Base-by-base conservation (phyloP, 2,113 vertebrate genomes). In the Petaurus breviceps region DNA sequence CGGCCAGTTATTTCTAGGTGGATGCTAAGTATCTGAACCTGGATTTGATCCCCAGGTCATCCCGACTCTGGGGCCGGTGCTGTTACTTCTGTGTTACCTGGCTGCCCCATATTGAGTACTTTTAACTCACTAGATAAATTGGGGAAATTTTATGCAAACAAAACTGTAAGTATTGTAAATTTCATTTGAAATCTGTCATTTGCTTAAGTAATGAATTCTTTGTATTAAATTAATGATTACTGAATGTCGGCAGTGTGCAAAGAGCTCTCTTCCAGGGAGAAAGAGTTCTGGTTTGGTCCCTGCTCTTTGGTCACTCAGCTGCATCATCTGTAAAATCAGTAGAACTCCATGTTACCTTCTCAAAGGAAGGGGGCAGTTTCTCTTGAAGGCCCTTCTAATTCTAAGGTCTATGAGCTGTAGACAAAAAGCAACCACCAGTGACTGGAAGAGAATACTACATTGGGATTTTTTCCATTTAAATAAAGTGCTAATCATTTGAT, bases 171-270 rank as follows among this genome's bases (percentile, higher is more conserved):
- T 89, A 89, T 57, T 94, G 84, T 95, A 0, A 51, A 94, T 94
- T 96, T 47, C 55, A 91, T 92, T 94, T 96, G 46, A 94, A 93
- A 92, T 51, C 11, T 94, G 43, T 14, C 90, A 94, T 90, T 94
- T 96, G 12, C 68, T 46, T 92, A 54, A 77, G 90, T 43, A 89
- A 95, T 93, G 50, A 93, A 92, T 92, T 93, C 46, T 10, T 95
- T 52, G 84, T 95, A 92, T 95, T 94, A 93, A 96, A 94, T 3
- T 52, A 61, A 95, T 14, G 94, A 52, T 96, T 97, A 19, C 8
- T 93, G 94, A 94, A 90, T 54, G 25, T 90, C 89, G 96, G 28
- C 12, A 37, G 57, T 68, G 28, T 68, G 3, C 31, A 37, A 43
- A 84, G n/a, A 84, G 19, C 6, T 43, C 68, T 22, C 5, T 23